Evolutionary conservation across 2,113 vertebrate species (phyloP), one percentile per base, ranked within the genome.

Genomic region (Procavia capensis): DNA sequence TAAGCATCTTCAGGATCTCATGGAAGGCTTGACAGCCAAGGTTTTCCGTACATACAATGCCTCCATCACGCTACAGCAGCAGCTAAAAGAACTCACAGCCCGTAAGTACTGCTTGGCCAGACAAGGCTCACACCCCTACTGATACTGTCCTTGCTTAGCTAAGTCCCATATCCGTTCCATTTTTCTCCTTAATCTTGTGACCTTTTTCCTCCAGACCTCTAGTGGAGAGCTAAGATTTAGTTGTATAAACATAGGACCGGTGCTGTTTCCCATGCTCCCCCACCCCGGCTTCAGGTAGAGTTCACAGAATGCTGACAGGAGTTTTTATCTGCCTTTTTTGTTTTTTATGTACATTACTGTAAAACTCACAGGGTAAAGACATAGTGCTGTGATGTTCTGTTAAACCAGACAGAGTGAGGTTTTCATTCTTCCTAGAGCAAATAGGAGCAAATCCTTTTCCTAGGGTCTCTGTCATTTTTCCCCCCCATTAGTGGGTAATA

Each of bases 11-110:
- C 99, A 99, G 97, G 99, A 99, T 98, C 98, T 99, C 98, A 99
- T 99, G 99, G 99, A 99, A 63, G 99, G 99, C 87, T 98, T 99
- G 94, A 99, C 99, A 45, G 99, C 99, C 97, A 99, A 99, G 99
- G 99, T 99, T 94, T 99, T 99, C 99, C 99, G 99, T 98, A 99
- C 99, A 80, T 99, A 99, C 98, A 99, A 99, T 5, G 99, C 99
- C 97, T 99, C 99, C 85, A 99, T 99, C 98, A 99, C 99, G 83
- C 98, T 99, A 98, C 99, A 99, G 97, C 99, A 98, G 94, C 99
- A 99, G 97, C 98, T 99, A 75, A 98, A 99, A 92, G 99, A 99
- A 96, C 99, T 99, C 79, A 99, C 99, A 66, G 99, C 98, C 80
- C 94, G 99, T 99, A 98, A 99, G 99, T 99, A 45, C 9, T 84